A percentile compares a stretch with the other conserved stretches of the same genome.
phyloP scores from a whole-genome alignment of 2,888 invertebrate species.

The Villa cingulata region DNA sequence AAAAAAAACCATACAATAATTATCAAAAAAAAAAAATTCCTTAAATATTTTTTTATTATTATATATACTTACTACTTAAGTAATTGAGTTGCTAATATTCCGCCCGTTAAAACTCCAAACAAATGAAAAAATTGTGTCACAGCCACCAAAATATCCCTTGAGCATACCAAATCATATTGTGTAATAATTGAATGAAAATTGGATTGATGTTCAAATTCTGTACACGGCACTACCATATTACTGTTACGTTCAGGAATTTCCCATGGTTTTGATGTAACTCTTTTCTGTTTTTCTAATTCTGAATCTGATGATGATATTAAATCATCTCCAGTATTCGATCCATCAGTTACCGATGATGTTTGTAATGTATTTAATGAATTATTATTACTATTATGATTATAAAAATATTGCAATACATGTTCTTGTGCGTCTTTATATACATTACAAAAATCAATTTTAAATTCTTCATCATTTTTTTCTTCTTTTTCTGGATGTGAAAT shows the following conservation, averaged over 20 bases:
- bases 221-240: slow-evolving; percentile 32
- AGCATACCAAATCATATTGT: slow-evolving; percentile 38
- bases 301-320: background rate
- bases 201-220: slow-evolving; percentile 30
- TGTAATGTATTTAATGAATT: too few relatives aligned
- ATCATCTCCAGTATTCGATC: background rate
- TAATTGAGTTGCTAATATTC: slow-evolving; percentile 34
- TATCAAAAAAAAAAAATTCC: background rate
- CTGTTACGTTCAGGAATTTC: slow-evolving; percentile 27
- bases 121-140: slow-evolving; percentile 40
- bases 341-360: too few relatives aligned
- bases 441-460: slow-evolving; percentile 35
- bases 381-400: too few relatives aligned
- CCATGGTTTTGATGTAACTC: slow-evolving; percentile 27
- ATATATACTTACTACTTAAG: slow-evolving; percentile 31
- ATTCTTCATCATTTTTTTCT: slow-evolving; percentile 32
- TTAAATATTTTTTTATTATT: background rate
- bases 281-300: background rate
- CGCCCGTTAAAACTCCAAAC: slow-evolving; percentile 38
- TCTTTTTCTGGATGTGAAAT: slow-evolving; percentile 35
- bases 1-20: background rate
- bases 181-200: slow-evolving; percentile 33
- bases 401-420: slow-evolving; percentile 30
- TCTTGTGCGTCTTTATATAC: slow-evolving; percentile 33
- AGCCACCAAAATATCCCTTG: slow-evolving; percentile 36